Conservation (phyloP, 2,888 invertebrate species). For the Diabrotica balteata region DNA sequence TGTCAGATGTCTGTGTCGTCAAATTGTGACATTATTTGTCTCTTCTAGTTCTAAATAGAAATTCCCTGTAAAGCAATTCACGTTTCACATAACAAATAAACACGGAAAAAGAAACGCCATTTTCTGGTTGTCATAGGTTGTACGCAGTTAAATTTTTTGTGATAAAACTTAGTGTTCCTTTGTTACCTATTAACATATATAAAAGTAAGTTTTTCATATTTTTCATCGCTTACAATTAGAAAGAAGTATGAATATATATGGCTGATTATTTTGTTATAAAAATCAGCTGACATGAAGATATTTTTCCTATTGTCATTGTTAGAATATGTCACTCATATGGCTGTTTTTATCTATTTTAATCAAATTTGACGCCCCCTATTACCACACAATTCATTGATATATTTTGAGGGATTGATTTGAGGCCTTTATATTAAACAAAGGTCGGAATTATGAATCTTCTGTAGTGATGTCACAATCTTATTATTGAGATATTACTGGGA, state of each 20-base stretch:
- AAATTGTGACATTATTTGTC: not conserved
- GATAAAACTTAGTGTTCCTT: conserved; percentile 31
- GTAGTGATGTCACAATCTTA: conserved; percentile 25
- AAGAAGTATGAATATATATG: too few species aligned
- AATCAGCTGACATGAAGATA: conserved; percentile 42
- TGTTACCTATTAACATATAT: conserved; percentile 20
- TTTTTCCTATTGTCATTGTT: conserved; percentile 33
- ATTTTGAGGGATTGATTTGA: not conserved
- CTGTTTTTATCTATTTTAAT: conserved; percentile 24
- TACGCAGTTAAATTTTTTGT: conserved; percentile 50
- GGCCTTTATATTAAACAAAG: not conserved
- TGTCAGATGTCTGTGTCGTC: too few species aligned
- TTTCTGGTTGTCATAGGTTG: conserved; percentile 45
- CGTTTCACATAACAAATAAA: conserved; percentile 15
- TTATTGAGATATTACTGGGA: conserved; percentile 10
- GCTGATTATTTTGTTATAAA: conserved; percentile 25
- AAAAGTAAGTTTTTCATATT: conserved; percentile 30
- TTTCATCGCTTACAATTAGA: not conserved
- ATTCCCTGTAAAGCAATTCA: not conserved
- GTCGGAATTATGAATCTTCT: not conserved
- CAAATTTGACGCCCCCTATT: conserved; percentile 34
- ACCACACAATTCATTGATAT: too few species aligned
- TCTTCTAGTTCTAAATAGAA: not conserved
- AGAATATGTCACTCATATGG: conserved; percentile 31
- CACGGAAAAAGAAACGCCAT: conserved; percentile 44